Conservation (phyloP, 1,140 invertebrate species). For the Pentalonia nigronervosa region DNA sequence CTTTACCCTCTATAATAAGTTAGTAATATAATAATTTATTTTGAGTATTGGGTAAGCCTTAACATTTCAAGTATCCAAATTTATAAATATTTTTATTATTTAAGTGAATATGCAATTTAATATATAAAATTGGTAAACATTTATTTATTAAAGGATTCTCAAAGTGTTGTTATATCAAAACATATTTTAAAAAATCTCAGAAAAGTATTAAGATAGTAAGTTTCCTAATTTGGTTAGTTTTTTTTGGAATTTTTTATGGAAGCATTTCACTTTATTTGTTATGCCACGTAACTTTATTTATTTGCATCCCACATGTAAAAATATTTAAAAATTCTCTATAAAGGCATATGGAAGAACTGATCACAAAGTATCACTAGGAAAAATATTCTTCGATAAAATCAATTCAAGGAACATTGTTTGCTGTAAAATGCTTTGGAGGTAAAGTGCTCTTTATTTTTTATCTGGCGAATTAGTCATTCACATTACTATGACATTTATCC, state of each 20-base stretch:
- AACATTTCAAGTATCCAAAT: too few species aligned
- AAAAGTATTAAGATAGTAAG: background rate
- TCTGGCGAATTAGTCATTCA: background rate
- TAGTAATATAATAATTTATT: too few species aligned
- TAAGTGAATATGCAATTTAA: too few species aligned
- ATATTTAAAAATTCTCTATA: background rate
- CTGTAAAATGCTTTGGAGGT: background rate
- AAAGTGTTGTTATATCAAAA: background rate
- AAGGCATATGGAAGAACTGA: background rate
- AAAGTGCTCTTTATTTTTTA: background rate
- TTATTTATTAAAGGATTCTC: background rate
- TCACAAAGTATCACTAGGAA: background rate
- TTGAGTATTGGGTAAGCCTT: too few species aligned
- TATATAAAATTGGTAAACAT: too few species aligned
- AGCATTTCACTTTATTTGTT: background rate
- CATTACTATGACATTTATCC: background rate
- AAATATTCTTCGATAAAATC: background rate
- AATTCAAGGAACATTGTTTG: background rate
- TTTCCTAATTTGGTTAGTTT: background rate
- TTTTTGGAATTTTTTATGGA: conserved; percentile 15
- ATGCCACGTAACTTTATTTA: background rate
- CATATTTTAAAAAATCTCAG: background rate
- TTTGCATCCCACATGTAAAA: background rate
- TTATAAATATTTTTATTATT: too few species aligned
- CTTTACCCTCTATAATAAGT: too few species aligned